Evolutionary conservation across 2,888 invertebrate genomes (phyloP), one percentile per base, ranked within the genome.

Genomic region (Ornithoptera priamus): DNA sequence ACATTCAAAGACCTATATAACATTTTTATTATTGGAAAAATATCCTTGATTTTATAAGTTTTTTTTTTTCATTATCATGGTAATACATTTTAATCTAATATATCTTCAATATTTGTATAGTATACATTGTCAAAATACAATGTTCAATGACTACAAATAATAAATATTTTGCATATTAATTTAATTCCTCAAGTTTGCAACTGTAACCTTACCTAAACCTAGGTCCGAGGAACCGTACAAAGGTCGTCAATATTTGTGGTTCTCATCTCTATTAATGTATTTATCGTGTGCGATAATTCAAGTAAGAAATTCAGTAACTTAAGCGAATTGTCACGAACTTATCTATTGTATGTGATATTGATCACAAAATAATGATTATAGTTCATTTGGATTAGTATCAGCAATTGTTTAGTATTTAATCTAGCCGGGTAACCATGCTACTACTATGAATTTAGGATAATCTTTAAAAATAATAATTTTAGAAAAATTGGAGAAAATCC

Each of bases 241-340:
- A 87, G 85, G 85, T 75, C 83, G 75, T 65, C 56, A 71, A 36
- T 85, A 78, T 87, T 87, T 86, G 81, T 75, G 71, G 73, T 77
- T 78, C 75, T 74, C 81, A 84, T 85, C 76, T 74, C 62, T 69
- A 10, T 69, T 75, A 80, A 80, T 83, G 78, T 80, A 82, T 76
- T 78, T 76, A 76, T 75, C 74, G 42, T 70, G 70, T 72, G 68
- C 72, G 75, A 75, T 70, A 73, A 73, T 71, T 72, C 30, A 71
- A 66, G 63, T 73, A 50, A 56, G 62, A 66, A 67, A 74, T 70
- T 73, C 73, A 74, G 72, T 71, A 74, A 75, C 73, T 72, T 66
- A 68, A 53, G 62, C 62, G 60, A 60, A 30, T 66, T 73, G 76
- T 76, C 76, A 76, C 76, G 76, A 75, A 71, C 72, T 74, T 69